Evolutionary conservation across 2,888 invertebrate genomes (phyloP), one percentile per base, ranked within the genome.

Genomic region (Mongoloraphidia duomilia): DNA sequence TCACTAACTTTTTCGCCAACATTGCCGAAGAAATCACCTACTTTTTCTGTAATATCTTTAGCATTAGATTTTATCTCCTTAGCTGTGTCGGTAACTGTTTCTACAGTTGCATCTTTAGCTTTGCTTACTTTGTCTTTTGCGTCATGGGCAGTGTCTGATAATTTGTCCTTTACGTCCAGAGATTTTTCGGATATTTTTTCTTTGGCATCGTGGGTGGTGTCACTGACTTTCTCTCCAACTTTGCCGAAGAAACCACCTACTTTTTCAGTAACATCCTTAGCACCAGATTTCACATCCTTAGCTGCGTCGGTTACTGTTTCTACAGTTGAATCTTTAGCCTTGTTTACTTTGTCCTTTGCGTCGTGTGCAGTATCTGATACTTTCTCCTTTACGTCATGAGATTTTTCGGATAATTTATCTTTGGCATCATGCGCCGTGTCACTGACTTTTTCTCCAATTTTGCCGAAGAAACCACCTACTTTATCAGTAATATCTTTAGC

Each of bases 241-340:
- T 53, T 57, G 36, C 58, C 57, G 33, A 60, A 53, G 5, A 61
- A 60, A 51, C 58, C 59, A 46, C 59, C 59, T 8, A 60, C 59
- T 13, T 59, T 53, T 50, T 9, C 33, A 40, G 40, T 47, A 17
- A 2, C 13, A n/a, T 47, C 49, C 35, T 47, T 49, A 45, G 44
- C 33, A 9, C 33, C 39, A n/a, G 36, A 44, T 52, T 14, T 44
- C 9, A 37, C 14, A 33, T 51, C 37, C 26, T 46, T 44, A 12
- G 43, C 43, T 35, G 26, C 41, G 35, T 34, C 49, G 35, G 41
- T 34, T 37, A 43, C 34, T 41, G 33, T 13, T 37, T 50, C 44
- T 52, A 40, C 14, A 37, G 46, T 40, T 34, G 51, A 52, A 4
- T 57, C 49, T 2, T 38, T 2, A 37, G 49, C 59, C 4, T 54